phyloP scores from a whole-genome alignment of 92 coral and sea anemone genomes.

The Phenganax marumi region DNA sequence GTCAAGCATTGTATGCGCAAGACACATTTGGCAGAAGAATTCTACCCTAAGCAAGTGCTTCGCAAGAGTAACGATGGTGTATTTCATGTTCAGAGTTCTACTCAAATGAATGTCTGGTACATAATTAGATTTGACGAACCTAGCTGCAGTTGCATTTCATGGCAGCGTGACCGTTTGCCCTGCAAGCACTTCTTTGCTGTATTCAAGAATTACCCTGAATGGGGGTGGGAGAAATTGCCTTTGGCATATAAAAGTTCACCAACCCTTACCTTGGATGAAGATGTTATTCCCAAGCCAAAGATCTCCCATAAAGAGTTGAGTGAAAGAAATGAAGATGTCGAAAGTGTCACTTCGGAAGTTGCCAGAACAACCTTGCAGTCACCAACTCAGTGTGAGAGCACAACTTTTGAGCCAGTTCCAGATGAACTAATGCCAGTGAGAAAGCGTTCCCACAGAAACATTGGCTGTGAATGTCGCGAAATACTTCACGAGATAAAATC shows the following conservation, averaged over 20 bases:
- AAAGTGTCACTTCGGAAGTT: not conserved
- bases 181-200: conserved; percentile 59
- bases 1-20: conserved; percentile 23
- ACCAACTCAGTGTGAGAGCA: not conserved
- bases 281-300: conserved; percentile 2
- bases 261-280: conserved; percentile 37
- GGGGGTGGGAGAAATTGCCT: conserved; percentile 53
- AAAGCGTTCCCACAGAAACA: conserved; percentile 7
- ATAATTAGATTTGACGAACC: conserved; percentile 36
- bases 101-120: conserved; percentile 18
- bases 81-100: conserved; percentile 24
- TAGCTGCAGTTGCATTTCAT: conserved; percentile 28
- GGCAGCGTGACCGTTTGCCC: conserved; percentile 26
- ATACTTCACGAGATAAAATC: not conserved
- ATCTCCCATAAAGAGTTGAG: not conserved
- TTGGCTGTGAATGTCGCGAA: not conserved
- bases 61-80: not conserved
- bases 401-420: not conserved
- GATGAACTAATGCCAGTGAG: not conserved
- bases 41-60: not conserved
- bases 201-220: conserved; percentile 36
- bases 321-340: too few species aligned
- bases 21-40: conserved; percentile 9
- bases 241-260: conserved; percentile 33
- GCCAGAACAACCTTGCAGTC: not conserved